Conservation (phyloP, 2,797 vertebrate genomes). For the Typhlichthys subterraneus region DNA sequence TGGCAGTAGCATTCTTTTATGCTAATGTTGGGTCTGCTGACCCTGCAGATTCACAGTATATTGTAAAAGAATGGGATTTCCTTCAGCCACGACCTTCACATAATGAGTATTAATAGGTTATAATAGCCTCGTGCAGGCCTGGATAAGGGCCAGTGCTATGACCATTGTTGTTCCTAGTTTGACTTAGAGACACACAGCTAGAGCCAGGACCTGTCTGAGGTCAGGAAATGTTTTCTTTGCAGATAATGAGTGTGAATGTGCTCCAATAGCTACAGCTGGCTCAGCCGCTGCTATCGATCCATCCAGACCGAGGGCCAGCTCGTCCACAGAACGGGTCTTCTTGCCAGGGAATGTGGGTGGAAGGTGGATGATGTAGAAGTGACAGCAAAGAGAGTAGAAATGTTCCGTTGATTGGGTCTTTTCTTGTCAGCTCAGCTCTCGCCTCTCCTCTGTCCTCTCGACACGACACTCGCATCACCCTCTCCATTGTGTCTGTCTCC, state of each 20-base stretch:
- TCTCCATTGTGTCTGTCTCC: not conserved
- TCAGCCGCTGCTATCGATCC: slow-evolving; percentile 17
- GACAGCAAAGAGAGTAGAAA: too few relatives aligned
- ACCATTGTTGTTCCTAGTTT: slow-evolving; percentile 35
- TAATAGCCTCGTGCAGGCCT: slow-evolving; percentile 20
- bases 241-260: slow-evolving; percentile 45
- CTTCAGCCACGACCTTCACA: not conserved
- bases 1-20: not conserved
- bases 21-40: not conserved
- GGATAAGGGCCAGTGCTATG: slow-evolving; percentile 22
- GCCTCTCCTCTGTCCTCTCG: not conserved
- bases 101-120: slow-evolving; percentile 29
- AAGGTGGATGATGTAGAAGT: too few relatives aligned
- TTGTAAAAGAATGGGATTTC: slow-evolving; percentile 9
- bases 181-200: slow-evolving; percentile 34
- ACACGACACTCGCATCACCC: not conserved
- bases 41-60: not conserved
- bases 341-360: not conserved
- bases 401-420: slow-evolving; percentile 16
- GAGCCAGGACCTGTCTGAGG: slow-evolving; percentile 26
- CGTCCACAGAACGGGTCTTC: not conserved
- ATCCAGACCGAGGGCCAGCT: slow-evolving; percentile 17
- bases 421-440: not conserved
- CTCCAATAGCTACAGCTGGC: slow-evolving; percentile 48
- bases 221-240: slow-evolving; percentile 45